Conservation (phyloP, 1,140 invertebrate genomes). For the Drosophila athabasca region DNA sequence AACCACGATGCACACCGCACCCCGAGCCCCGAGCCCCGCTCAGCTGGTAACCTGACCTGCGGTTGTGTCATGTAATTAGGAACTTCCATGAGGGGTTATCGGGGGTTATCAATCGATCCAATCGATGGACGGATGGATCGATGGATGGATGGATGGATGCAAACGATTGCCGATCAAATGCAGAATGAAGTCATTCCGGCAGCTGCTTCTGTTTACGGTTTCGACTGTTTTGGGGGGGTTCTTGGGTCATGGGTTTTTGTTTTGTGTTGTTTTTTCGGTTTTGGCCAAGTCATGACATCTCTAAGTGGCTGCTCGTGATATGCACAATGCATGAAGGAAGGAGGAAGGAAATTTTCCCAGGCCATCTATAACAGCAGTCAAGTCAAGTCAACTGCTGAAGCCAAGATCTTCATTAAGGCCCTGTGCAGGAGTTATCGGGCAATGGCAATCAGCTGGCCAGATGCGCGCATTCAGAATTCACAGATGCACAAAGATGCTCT, state of each 20-base stretch:
- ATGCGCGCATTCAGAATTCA: conserved; percentile 5
- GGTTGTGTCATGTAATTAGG: conserved; percentile 81
- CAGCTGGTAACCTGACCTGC: conserved; percentile 44
- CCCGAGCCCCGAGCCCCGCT: background rate
- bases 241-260: background rate
- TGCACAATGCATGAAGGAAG: conserved; percentile 14
- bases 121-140: conserved; percentile 28
- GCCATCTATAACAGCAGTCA: conserved; percentile 50
- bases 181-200: conserved; percentile 58
- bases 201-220: conserved; percentile 27
- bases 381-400: conserved; percentile 16
- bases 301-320: conserved; percentile 65
- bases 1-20: conserved; percentile 1
- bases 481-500: too few relatives aligned
- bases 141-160: conserved; percentile 39
- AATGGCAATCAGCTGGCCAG: conserved; percentile 27
- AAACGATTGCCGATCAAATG: conserved; percentile 36
- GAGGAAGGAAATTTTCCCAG: conserved; percentile 57
- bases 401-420: conserved; percentile 42
- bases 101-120: conserved; percentile 16
- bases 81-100: conserved; percentile 54
- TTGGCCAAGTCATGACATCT: conserved; percentile 34
- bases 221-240: background rate
- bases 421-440: conserved; percentile 40
- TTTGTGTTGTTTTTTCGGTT: conserved; percentile 6